Evolutionary conservation across 1,140 invertebrate species (phyloP).

Genomic region (Drosophila micromelanica): DNA sequence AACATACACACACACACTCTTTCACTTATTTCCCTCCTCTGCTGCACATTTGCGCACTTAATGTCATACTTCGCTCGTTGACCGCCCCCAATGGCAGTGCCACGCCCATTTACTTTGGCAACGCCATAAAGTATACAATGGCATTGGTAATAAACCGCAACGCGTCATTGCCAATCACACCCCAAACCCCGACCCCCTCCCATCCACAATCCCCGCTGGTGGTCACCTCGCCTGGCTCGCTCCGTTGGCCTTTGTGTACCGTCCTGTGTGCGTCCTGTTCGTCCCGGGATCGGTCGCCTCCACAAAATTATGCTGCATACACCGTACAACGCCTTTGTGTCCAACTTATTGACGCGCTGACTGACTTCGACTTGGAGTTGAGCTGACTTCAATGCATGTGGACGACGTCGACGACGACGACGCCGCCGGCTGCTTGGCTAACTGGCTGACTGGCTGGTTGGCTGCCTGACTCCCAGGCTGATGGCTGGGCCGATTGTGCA

Average conservation of each 20-base stretch:
- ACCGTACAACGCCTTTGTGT: slow-evolving; percentile 48
- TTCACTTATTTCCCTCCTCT: not conserved
- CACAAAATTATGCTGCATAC: slow-evolving; percentile 57
- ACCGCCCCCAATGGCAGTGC: slow-evolving; percentile 4
- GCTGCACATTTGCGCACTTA: slow-evolving; percentile 63
- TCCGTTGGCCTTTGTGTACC: slow-evolving; percentile 42
- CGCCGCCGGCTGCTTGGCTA: slow-evolving; percentile 37
- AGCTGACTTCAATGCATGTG: slow-evolving; percentile 42
- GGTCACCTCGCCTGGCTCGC: slow-evolving; percentile 33
- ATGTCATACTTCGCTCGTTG: slow-evolving; percentile 48
- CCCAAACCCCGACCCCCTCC: slow-evolving; percentile 1
- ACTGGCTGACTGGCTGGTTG: slow-evolving; percentile 7
- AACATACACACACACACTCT: slow-evolving; percentile 15
- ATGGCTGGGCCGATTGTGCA: slow-evolving; percentile 46
- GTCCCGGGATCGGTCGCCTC: slow-evolving; percentile 20
- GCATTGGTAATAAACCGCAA: slow-evolving; percentile 72
- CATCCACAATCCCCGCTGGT: not conserved
- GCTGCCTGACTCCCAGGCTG: slow-evolving; percentile 5
- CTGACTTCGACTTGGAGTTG: slow-evolving; percentile 45
- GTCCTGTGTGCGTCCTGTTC: slow-evolving; percentile 9
- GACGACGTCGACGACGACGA: slow-evolving; percentile 22
- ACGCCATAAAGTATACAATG: slow-evolving; percentile 70
- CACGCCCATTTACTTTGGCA: slow-evolving; percentile 66
- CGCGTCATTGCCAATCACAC: slow-evolving; percentile 57
- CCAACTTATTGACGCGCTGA: slow-evolving; percentile 62